These are phyloP conservation scores for Uropsilus gracilis DNA, from an alignment of 2,113 vertebrate genomes.

Conservation along the genomic window DNA sequence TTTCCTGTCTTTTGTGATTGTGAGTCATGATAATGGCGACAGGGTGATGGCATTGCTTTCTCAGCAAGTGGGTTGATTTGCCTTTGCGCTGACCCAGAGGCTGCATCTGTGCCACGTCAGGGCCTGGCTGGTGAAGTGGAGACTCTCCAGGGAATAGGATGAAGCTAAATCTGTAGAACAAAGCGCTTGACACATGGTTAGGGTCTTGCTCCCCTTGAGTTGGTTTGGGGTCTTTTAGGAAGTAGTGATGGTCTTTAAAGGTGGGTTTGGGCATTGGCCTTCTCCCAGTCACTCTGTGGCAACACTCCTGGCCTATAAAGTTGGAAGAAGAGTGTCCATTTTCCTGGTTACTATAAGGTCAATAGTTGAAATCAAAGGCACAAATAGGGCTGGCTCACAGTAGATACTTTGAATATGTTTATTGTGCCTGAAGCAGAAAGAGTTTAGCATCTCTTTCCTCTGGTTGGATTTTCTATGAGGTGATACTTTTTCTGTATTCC, in stretches of 20 bases:
- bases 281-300: not conserved
- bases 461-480: not conserved
- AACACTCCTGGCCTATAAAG: not conserved
- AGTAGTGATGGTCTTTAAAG: not conserved
- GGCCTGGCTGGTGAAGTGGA: not conserved
- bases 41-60: not conserved
- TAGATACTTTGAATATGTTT: not conserved
- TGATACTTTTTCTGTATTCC: not conserved
- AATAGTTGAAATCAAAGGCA: not conserved
- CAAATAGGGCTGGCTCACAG: too few species aligned
- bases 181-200: too few species aligned
- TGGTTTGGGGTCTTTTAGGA: not conserved
- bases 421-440: not conserved
- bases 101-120: not conserved
- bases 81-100: not conserved
- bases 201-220: not conserved
- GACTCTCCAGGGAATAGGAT: not conserved
- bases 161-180: not conserved
- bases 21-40: not conserved
- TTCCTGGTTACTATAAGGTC: not conserved
- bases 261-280: not conserved
- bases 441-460: not conserved
- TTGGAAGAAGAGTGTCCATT: not conserved
- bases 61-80: not conserved
- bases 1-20: not conserved